Evolutionary conservation across 1,140 invertebrate genomes (phyloP).

Genomic region (Zaprionus africanus): DNA sequence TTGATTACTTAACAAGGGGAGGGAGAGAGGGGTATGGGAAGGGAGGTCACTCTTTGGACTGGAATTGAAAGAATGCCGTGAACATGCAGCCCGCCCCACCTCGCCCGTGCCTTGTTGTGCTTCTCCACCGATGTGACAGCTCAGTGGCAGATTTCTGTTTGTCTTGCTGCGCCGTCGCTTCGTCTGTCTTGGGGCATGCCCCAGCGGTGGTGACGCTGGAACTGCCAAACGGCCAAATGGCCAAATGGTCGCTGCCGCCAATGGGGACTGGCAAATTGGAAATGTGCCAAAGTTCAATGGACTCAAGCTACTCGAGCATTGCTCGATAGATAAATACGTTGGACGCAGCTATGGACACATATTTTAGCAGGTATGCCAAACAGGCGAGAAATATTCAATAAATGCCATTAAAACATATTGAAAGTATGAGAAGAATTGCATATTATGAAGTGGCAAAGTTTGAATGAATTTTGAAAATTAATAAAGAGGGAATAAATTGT

Average conservation of each 20-base stretch:
- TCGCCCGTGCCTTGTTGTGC: not conserved
- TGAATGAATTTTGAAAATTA: not conserved
- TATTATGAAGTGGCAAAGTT: not conserved
- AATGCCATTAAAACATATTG: not conserved
- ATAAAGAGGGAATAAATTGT: not conserved
- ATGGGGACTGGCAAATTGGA: constrained; percentile 48
- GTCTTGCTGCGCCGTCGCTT: not conserved
- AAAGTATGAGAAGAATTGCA: not conserved
- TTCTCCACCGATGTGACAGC: constrained; percentile 12
- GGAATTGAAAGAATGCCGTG: constrained; percentile 21
- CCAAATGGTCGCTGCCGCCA: constrained; percentile 4
- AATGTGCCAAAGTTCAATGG: constrained; percentile 76
- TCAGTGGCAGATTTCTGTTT: constrained; percentile 68
- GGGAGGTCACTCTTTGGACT: not conserved
- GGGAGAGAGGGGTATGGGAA: not conserved
- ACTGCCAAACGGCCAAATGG: not conserved
- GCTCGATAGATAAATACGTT: constrained; percentile 4
- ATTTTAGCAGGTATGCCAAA: not conserved
- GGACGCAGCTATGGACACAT: not conserved
- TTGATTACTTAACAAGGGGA: constrained; percentile 61
- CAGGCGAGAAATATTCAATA: not conserved
- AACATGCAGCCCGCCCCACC: not conserved
- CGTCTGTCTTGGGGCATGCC: constrained; percentile 1
- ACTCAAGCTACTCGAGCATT: constrained; percentile 40
- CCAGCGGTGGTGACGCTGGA: constrained; percentile 9